Conservation (phyloP, 2,797 vertebrate species). For the Phalloptychus januarius region DNA sequence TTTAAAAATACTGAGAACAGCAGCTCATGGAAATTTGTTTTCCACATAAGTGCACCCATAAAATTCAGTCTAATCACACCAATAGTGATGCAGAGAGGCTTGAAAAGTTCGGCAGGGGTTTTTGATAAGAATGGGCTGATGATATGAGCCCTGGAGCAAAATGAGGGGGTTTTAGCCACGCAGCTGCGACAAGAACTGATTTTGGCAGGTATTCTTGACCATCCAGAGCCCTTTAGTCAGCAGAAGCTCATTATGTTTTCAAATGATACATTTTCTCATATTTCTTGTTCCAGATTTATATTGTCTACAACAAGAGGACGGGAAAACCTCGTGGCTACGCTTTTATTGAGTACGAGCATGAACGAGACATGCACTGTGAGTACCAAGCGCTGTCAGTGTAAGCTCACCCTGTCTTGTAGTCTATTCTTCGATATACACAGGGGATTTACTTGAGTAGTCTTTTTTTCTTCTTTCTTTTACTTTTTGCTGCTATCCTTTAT, state of each 20-base stretch:
- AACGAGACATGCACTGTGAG: slow-evolving; percentile 98
- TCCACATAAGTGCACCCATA: too few species aligned
- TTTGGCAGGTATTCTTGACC: too few species aligned
- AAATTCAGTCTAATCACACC: too few species aligned
- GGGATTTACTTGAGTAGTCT: neutral
- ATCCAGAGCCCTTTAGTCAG: neutral
- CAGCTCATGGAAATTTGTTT: too few species aligned
- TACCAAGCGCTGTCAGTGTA: slow-evolving; percentile 50
- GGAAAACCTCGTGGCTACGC: slow-evolving; percentile 94
- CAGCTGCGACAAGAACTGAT: too few species aligned
- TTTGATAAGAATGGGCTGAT: too few species aligned
- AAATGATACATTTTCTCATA: neutral
- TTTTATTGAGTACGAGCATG: slow-evolving; percentile 97
- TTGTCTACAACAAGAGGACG: slow-evolving; percentile 94
- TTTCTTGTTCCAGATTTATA: slow-evolving; percentile 86
- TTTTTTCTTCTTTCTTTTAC: neutral
- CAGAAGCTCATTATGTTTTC: neutral
- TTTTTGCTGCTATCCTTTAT: slow-evolving; percentile 10
- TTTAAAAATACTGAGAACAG: too few species aligned
- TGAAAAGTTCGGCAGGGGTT: too few species aligned
- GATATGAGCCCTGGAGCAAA: too few species aligned
- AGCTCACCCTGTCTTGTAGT: slow-evolving; percentile 7
- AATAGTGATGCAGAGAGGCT: too few species aligned
- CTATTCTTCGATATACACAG: slow-evolving; percentile 7
- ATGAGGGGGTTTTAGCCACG: too few species aligned